phyloP scores from a whole-genome alignment of 2,113 vertebrate genomes.

The Marcusenius ussheri region DNA sequence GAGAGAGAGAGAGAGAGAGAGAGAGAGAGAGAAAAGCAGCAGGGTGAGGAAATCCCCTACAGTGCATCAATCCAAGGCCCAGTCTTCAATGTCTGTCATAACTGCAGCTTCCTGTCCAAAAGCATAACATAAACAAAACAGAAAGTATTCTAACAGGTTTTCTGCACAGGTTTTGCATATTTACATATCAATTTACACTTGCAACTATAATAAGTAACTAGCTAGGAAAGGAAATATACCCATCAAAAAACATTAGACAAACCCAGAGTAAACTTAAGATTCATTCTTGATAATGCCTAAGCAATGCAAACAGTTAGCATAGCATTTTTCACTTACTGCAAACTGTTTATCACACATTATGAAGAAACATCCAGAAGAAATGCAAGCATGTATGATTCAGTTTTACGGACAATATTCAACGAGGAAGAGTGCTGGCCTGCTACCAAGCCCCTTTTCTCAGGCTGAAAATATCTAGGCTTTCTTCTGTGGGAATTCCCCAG shows the following conservation, averaged over 20 bases:
- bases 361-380: background rate
- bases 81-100: slow-evolving; percentile 45
- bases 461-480: slow-evolving; percentile 47
- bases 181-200: background rate
- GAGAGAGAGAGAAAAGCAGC: slow-evolving; percentile 33
- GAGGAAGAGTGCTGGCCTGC: slow-evolving; percentile 44
- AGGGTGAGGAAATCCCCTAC: slow-evolving; percentile 68
- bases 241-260: background rate
- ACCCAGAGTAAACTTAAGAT: background rate
- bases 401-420: slow-evolving; percentile 21
- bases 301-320: background rate
- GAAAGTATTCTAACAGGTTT: background rate
- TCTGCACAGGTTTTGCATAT: background rate
- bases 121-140: slow-evolving; percentile 2
- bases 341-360: background rate
- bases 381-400: background rate
- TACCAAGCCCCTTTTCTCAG: slow-evolving; percentile 47
- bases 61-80: slow-evolving; percentile 52
- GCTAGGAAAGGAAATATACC: background rate
- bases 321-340: slow-evolving; percentile 1
- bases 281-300: background rate
- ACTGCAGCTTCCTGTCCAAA: slow-evolving; percentile 7
- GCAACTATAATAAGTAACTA: background rate
- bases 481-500: slow-evolving; percentile 65
- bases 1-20: slow-evolving; percentile 52